A percentile compares a stretch with the other conserved stretches of the same genome.
Conservation (phyloP, 2,113 vertebrate genomes). For the Mirza zaza region DNA sequence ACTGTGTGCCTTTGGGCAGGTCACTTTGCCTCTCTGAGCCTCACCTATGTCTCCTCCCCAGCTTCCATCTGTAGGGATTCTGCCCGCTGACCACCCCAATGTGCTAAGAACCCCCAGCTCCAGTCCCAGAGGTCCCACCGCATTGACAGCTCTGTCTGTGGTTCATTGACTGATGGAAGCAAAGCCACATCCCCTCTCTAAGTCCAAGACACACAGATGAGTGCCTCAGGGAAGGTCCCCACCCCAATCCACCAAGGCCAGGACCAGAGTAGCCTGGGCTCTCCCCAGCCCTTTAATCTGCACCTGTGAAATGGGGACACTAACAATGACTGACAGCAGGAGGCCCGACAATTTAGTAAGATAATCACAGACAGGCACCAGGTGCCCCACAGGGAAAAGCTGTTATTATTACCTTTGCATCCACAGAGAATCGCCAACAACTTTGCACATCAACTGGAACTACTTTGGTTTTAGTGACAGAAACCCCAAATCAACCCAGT, state of each 20-base stretch:
- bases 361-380: fast-evolving
- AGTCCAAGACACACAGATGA: background rate
- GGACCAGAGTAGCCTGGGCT: background rate
- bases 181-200: background rate
- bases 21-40: background rate
- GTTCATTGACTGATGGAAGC: background rate
- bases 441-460: background rate
- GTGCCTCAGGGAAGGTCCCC: background rate
- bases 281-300: background rate
- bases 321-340: background rate
- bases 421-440: background rate
- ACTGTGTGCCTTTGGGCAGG: background rate
- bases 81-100: too few species aligned
- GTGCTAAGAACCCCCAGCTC: background rate
- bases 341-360: background rate
- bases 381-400: fast-evolving
- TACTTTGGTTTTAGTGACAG: background rate
- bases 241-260: background rate
- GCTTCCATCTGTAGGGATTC: background rate
- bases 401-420: background rate
- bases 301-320: background rate
- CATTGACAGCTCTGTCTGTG: background rate
- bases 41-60: background rate
- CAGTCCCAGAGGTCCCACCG: background rate
- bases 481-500: background rate